phyloP scores from a whole-genome alignment of 2,113 vertebrate species.

The Dicerorhinus sumatrensis region DNA sequence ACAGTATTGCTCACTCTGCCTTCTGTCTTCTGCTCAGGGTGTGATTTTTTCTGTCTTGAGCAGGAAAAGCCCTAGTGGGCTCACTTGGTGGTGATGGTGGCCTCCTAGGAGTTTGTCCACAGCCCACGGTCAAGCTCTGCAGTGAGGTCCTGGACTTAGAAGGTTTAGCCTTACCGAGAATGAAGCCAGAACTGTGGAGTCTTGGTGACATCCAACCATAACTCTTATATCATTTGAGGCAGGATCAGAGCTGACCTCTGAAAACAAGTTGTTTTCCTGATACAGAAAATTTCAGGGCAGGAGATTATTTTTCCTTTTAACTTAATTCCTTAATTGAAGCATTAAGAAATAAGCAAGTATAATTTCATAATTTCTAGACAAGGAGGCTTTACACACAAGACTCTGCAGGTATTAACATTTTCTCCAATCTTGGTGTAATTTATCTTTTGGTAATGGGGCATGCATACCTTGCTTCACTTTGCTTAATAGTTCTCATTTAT shows the following conservation, averaged over 20 bases:
- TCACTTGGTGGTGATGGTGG: not conserved
- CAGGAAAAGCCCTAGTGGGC: not conserved
- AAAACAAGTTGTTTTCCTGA: slow-evolving; percentile 27
- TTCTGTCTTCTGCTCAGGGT: not conserved
- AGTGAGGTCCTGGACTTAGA: not conserved
- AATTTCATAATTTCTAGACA: slow-evolving; percentile 32
- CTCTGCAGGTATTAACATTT: not conserved
- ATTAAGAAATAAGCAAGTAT: not conserved
- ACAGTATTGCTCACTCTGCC: not conserved
- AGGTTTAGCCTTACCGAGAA: not conserved
- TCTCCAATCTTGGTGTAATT: not conserved
- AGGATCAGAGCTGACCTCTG: not conserved
- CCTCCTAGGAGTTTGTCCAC: not conserved
- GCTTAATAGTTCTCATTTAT: not conserved
- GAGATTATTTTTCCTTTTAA: not conserved
- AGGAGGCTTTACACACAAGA: slow-evolving; percentile 1
- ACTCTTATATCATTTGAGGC: not conserved
- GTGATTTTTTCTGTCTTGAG: slow-evolving; percentile 23
- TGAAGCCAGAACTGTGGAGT: not conserved
- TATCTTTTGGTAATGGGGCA: not conserved
- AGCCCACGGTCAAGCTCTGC: not conserved
- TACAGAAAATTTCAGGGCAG: not conserved
- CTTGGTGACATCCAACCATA: not conserved
- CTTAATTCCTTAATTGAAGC: not conserved
- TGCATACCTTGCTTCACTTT: not conserved